These are phyloP conservation scores for Rhynchomys soricoides DNA, from an alignment of 2,113 vertebrate species.

Conservation along the genomic window DNA sequence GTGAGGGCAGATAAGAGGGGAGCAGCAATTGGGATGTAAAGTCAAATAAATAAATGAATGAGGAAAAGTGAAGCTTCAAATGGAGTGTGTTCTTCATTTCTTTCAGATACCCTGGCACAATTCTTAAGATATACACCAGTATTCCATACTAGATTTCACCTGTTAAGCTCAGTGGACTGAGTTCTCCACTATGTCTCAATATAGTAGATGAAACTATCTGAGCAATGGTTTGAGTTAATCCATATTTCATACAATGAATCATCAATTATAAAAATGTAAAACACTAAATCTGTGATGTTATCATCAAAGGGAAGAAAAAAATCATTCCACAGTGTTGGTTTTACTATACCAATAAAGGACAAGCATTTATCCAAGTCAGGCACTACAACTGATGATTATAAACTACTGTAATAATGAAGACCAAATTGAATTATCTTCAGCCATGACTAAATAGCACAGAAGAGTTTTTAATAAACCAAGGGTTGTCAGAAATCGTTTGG, in stretches of 20 bases:
- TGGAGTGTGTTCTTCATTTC: rapidly evolving
- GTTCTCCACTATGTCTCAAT: slow-evolving; percentile 19
- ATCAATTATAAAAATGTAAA: slow-evolving; percentile 70
- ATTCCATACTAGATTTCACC: neutral
- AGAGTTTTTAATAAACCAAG: slow-evolving; percentile 79
- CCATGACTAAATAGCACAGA: slow-evolving; percentile 76
- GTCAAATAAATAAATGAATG: too few species aligned
- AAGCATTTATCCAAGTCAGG: slow-evolving; percentile 59
- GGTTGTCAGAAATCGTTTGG: slow-evolving; percentile 77
- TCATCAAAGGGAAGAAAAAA: slow-evolving; percentile 65
- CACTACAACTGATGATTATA: slow-evolving; percentile 61
- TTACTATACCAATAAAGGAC: slow-evolving; percentile 60
- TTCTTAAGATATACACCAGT: neutral
- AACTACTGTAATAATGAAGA: slow-evolving; percentile 67
- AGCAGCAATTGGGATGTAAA: too few species aligned
- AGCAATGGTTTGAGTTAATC: slow-evolving; percentile 59
- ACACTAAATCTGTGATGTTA: slow-evolving; percentile 82
- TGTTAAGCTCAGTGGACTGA: neutral
- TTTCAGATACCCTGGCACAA: neutral
- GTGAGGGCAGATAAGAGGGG: too few species aligned
- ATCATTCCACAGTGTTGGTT: slow-evolving; percentile 34
- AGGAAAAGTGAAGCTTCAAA: neutral
- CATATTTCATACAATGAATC: slow-evolving; percentile 64
- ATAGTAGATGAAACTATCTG: slow-evolving; percentile 47
- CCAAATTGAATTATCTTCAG: slow-evolving; percentile 77